Conservation (phyloP, 2,888 invertebrate species). For the Eucera pruinosa region DNA sequence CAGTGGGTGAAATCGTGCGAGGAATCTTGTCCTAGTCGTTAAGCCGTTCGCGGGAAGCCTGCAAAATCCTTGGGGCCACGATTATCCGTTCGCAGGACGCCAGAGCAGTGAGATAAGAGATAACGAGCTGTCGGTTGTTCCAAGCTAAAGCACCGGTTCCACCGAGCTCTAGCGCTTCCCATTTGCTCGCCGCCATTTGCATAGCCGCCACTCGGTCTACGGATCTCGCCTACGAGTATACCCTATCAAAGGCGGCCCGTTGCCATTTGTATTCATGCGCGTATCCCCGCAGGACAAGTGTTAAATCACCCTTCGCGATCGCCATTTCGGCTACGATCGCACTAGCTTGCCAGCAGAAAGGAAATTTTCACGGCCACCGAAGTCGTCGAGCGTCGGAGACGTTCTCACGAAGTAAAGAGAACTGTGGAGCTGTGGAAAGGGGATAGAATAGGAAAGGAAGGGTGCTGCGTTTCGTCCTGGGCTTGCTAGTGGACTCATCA, state of each 20-base stretch:
- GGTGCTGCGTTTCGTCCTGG: too few relatives aligned
- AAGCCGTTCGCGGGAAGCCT: neutral
- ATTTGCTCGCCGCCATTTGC: conserved; percentile 40
- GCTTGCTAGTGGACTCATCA: too few relatives aligned
- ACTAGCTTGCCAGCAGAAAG: neutral
- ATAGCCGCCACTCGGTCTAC: conserved; percentile 37
- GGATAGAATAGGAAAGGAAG: too few relatives aligned
- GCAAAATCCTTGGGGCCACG: conserved; percentile 2
- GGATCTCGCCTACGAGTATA: conserved; percentile 14
- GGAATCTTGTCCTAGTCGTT: conserved; percentile 31
- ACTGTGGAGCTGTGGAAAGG: too few relatives aligned
- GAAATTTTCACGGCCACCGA: too few relatives aligned
- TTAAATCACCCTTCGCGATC: conserved; percentile 7
- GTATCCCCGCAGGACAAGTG: neutral
- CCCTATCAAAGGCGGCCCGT: conserved; percentile 41
- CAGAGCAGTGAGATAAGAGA: conserved; percentile 49
- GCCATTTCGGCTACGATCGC: neutral
- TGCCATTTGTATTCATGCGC: conserved; percentile 39
- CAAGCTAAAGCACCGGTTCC: conserved; percentile 23
- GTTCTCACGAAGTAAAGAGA: too few relatives aligned
- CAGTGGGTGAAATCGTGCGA: conserved; percentile 4
- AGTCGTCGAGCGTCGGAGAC: too few relatives aligned
- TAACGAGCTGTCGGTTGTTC: conserved; percentile 39
- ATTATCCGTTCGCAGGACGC: conserved; percentile 31
- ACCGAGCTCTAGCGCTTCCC: conserved; percentile 14